Conservation (phyloP, 2,888 invertebrate genomes). For the Eupithecia vulgata region DNA sequence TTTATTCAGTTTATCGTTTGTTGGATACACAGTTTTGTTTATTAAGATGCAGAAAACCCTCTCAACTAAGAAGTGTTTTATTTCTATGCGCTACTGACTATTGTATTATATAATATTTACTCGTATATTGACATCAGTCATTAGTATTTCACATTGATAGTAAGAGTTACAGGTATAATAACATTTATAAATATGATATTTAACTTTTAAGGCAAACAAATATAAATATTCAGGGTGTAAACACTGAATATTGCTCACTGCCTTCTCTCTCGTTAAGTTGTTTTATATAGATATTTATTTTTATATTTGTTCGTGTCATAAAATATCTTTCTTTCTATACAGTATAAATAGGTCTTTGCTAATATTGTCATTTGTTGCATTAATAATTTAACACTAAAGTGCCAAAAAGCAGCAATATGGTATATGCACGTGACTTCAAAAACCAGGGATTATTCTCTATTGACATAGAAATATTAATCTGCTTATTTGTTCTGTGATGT, state of each 20-base stretch:
- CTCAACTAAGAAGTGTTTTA: conserved; percentile 47
- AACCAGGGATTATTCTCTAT: no score
- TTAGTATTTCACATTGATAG: neutral
- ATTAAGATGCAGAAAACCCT: conserved; percentile 47
- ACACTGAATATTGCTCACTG: no score
- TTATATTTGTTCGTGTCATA: conserved; percentile 1
- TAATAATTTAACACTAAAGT: neutral
- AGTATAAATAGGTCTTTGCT: conserved; percentile 6
- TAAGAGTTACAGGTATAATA: neutral
- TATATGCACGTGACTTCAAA: no score
- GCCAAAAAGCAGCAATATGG: neutral
- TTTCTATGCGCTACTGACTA: conserved; percentile 51
- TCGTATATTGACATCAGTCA: conserved; percentile 2
- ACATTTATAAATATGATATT: no score
- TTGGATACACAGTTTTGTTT: conserved; percentile 54
- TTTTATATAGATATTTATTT: conserved; percentile 7
- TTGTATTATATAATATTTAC: conserved; percentile 45
- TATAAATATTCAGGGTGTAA: neutral
- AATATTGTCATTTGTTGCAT: conserved; percentile 28
- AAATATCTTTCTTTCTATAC: conserved; percentile 15
- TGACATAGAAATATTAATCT: no score
- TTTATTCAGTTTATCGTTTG: conserved; percentile 55
- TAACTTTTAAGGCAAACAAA: neutral
- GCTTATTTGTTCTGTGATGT: no score
- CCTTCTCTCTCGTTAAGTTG: conserved; percentile 14